phyloP scores from a whole-genome alignment of 2,113 vertebrate species.

The Gallinago jamesoni region DNA sequence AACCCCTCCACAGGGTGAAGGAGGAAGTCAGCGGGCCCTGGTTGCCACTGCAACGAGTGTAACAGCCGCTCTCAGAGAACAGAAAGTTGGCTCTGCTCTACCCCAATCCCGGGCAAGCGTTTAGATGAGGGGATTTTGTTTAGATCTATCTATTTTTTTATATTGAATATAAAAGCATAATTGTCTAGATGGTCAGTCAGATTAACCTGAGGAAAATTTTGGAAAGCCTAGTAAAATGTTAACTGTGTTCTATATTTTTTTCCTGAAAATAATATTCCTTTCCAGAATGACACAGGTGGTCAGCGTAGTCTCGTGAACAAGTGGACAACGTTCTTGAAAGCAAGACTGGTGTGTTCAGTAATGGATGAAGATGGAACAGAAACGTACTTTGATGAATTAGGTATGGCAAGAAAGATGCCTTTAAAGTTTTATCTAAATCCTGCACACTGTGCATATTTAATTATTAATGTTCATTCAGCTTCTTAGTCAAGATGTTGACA shows the following conservation, averaged over 20 bases:
- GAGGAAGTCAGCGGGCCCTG: no score
- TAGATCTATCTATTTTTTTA: neutral
- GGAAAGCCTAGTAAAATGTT: neutral
- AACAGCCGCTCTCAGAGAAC: no score
- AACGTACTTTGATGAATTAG: constrained; percentile 95
- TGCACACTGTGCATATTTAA: neutral
- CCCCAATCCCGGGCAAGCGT: no score
- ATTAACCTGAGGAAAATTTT: neutral
- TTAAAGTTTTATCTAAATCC: neutral
- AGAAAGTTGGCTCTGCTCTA: no score
- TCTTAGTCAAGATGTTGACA: neutral
- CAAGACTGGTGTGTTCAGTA: constrained; percentile 94
- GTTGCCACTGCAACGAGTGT: no score
- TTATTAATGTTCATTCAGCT: neutral
- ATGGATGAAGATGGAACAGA: constrained; percentile 95
- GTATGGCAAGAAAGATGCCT: constrained; percentile 64
- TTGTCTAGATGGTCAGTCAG: neutral
- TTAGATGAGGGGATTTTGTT: neutral
- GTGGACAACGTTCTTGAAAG: constrained; percentile 98
- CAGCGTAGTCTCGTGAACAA: constrained; percentile 98
- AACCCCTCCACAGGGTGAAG: no score
- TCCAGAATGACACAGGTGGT: constrained; percentile 95
- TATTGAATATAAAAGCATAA: neutral
- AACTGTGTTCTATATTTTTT: neutral
- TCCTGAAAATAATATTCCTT: constrained; percentile 36